These are phyloP conservation scores for Mermis nigrescens DNA, from an alignment of 2,888 invertebrate species.

Conservation along the genomic window DNA sequence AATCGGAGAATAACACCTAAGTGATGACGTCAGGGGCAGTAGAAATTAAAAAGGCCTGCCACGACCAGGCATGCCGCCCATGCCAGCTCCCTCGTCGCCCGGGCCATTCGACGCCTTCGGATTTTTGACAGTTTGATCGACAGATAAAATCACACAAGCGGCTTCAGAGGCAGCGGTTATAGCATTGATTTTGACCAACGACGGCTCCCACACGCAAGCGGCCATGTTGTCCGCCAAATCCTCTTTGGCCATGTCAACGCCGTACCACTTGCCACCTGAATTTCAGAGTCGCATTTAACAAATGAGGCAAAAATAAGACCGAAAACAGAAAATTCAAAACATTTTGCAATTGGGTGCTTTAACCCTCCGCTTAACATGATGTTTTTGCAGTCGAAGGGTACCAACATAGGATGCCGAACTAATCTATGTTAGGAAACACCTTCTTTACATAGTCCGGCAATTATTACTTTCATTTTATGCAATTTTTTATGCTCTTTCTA, in stretches of 20 bases:
- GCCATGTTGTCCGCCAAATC: constrained; percentile 81
- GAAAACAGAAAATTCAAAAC: no score
- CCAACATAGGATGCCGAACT: no score
- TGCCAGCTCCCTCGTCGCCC: not conserved
- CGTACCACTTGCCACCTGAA: constrained; percentile 72
- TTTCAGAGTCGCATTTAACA: no score
- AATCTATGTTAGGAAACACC: no score
- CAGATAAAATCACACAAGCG: constrained; percentile 77
- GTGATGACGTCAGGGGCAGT: not conserved
- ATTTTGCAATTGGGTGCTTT: no score
- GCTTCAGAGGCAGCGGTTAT: constrained; percentile 85
- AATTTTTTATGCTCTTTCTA: no score
- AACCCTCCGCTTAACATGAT: no score
- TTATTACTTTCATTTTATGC: no score
- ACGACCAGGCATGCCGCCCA: not conserved
- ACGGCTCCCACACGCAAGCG: constrained; percentile 91
- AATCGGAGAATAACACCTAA: no score
- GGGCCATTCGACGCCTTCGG: constrained; percentile 34
- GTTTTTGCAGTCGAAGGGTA: no score
- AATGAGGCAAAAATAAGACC: no score
- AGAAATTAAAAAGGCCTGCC: not conserved
- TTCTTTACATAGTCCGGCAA: no score
- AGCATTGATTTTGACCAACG: constrained; percentile 86
- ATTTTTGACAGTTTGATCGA: constrained; percentile 95
- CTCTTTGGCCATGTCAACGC: constrained; percentile 80